A percentile compares a stretch with the other conserved stretches of the same genome.
Conservation (phyloP, 1,140 invertebrate genomes). For the Dufourea novaeangliae region DNA sequence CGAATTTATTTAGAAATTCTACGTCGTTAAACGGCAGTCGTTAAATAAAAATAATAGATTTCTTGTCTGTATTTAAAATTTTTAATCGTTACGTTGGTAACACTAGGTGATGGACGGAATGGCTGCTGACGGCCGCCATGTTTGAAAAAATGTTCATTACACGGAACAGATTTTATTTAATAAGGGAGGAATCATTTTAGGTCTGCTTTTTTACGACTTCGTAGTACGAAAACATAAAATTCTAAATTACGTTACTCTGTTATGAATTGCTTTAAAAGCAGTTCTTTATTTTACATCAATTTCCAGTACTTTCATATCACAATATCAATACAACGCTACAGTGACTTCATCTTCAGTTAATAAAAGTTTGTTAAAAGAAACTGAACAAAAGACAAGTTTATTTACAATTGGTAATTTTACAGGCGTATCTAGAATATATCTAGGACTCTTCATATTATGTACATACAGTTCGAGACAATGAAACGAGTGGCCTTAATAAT, state of each 20-base stretch:
- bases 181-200: neutral
- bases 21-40: neutral
- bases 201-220: neutral
- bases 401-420: conserved; percentile 59
- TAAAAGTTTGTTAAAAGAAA: conserved; percentile 8
- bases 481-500: neutral
- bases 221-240: neutral
- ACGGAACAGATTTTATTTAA: neutral
- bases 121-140: neutral
- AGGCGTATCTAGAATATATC: conserved; percentile 27
- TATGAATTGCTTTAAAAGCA: neutral
- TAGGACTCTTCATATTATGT: conserved; percentile 21
- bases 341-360: conserved; percentile 1
- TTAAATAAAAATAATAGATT: neutral
- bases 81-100: neutral
- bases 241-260: neutral
- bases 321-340: conserved; percentile 27
- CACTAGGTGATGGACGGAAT: neutral
- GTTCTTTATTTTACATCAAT: conserved; percentile 23
- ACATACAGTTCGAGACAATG: conserved; percentile 47
- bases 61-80: neutral
- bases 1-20: neutral
- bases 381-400: conserved; percentile 49
- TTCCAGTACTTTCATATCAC: conserved; percentile 21
- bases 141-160: neutral